phyloP scores from a whole-genome alignment of 2,113 vertebrate genomes.

The Ifrita kowaldi region DNA sequence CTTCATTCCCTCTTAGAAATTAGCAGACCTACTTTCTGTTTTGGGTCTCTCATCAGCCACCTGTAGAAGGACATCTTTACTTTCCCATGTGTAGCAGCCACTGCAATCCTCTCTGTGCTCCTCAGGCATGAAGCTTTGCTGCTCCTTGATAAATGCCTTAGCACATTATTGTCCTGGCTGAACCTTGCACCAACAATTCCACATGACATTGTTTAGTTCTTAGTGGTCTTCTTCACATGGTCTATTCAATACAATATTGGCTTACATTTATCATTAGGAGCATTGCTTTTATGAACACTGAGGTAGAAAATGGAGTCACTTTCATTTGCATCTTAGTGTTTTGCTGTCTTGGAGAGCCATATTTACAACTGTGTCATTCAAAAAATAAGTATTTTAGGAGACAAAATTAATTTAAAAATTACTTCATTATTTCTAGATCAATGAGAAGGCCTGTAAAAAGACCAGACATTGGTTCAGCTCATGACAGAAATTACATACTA shows the following conservation, averaged over 20 bases:
- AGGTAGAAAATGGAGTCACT: background rate
- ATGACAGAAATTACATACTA: background rate
- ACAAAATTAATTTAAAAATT: background rate
- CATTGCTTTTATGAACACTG: background rate
- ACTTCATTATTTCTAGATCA: background rate
- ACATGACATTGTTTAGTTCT: background rate
- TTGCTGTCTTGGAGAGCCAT: background rate
- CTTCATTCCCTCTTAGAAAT: background rate
- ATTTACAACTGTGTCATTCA: background rate
- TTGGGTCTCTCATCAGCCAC: background rate
- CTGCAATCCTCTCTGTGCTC: background rate
- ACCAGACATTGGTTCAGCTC: background rate
- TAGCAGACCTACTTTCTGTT: background rate
- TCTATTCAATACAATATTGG: background rate
- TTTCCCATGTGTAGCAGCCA: background rate
- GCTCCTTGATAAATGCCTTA: background rate
- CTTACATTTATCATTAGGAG: background rate
- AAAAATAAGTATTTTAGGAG: background rate
- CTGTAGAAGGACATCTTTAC: background rate
- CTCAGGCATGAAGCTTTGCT: background rate
- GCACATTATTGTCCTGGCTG: background rate
- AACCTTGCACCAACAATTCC: background rate
- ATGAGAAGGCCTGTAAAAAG: background rate
- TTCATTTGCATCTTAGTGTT: background rate
- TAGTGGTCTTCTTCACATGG: background rate